Percentiles rank a stretch among this genome's conserved stretches.
Conservation (phyloP, 2,888 invertebrate species). For the Nebria brevicollis region DNA sequence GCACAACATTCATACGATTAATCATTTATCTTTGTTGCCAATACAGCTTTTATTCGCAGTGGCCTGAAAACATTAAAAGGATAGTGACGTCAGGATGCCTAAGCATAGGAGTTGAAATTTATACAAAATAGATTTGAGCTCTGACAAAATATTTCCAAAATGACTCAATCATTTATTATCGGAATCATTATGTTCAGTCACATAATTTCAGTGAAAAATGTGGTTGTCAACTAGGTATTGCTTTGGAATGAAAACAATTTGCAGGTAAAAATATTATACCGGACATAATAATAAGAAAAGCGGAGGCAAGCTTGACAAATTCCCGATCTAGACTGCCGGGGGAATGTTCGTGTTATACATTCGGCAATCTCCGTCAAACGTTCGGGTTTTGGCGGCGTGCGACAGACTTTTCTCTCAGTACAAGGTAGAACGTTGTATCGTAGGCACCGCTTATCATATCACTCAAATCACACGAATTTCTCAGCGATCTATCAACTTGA, state of each 20-base stretch:
- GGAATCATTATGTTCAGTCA: constrained; percentile 4
- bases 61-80: no score
- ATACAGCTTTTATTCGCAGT: no score
- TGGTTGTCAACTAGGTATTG: constrained; percentile 8
- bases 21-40: no score
- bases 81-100: background rate
- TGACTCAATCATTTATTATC: constrained; percentile 3
- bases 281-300: constrained; percentile 37
- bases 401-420: constrained; percentile 37
- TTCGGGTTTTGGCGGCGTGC: constrained; percentile 42
- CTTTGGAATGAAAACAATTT: constrained; percentile 35
- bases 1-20: background rate
- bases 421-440: constrained; percentile 10
- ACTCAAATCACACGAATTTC: constrained; percentile 10
- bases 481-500: constrained; percentile 9
- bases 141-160: background rate
- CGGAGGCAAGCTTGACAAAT: constrained; percentile 37
- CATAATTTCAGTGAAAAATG: constrained; percentile 5
- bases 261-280: constrained; percentile 45
- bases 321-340: constrained; percentile 38
- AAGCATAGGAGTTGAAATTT: background rate
- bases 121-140: background rate
- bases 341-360: constrained; percentile 20
- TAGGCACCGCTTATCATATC: constrained; percentile 7
- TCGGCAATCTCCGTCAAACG: constrained; percentile 22